phyloP scores from a whole-genome alignment of 2,113 vertebrate species.

The Salvelinus sp. region DNA sequence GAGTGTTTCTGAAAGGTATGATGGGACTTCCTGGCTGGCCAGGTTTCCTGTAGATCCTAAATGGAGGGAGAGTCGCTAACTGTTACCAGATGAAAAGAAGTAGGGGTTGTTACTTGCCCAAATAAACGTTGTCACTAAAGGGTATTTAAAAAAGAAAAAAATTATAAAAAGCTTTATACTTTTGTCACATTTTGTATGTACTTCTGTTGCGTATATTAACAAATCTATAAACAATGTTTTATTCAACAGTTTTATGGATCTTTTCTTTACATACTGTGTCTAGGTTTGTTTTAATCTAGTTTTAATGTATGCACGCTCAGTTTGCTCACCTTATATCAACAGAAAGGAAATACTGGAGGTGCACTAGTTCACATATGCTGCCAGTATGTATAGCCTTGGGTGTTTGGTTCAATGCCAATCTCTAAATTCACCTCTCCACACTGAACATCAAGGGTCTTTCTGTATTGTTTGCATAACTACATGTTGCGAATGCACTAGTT shows the following conservation, averaged over 20 bases:
- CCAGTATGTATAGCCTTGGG: neutral
- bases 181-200: slow-evolving; percentile 49
- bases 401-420: neutral
- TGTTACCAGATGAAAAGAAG: slow-evolving; percentile 20
- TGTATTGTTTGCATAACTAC: neutral
- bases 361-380: neutral
- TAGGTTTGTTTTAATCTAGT: neutral
- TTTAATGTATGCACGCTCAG: neutral
- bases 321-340: neutral
- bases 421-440: neutral
- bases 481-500: neutral
- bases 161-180: slow-evolving; percentile 56
- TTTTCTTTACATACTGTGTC: slow-evolving; percentile 9
- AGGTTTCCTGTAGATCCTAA: slow-evolving; percentile 52
- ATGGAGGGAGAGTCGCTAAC: slow-evolving; percentile 30
- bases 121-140: slow-evolving; percentile 39
- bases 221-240: slow-evolving; percentile 64
- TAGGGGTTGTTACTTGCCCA: slow-evolving; percentile 20
- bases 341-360: neutral
- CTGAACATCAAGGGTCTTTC: neutral
- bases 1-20: slow-evolving; percentile 30
- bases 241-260: slow-evolving; percentile 32
- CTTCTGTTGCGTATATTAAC: slow-evolving; percentile 63
- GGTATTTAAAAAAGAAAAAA: slow-evolving; percentile 62
- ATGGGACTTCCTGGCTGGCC: slow-evolving; percentile 74